phyloP scores from a whole-genome alignment of 1,140 invertebrate genomes.

The Lucilia cuprina region DNA sequence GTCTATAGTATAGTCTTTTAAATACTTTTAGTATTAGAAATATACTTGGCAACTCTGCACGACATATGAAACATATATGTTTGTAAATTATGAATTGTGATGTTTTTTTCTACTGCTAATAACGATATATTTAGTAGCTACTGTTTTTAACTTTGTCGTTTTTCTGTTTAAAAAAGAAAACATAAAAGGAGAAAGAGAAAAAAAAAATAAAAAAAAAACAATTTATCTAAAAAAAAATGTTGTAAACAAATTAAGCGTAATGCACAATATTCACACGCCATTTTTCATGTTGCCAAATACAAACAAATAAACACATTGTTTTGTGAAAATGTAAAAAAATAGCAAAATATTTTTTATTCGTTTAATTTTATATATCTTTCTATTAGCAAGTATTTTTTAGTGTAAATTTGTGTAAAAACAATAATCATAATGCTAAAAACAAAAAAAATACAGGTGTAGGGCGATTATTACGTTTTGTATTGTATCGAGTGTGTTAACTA shows the following conservation, averaged over 20 bases:
- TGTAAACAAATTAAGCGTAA: slow-evolving; percentile 9
- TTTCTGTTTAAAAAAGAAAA: neutral
- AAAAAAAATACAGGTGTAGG: neutral
- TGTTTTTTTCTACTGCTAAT: neutral
- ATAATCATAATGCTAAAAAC: no score
- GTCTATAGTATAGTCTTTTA: no score
- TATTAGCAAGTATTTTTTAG: neutral
- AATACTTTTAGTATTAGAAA: no score
- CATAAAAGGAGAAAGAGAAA: neutral
- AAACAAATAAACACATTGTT: neutral
- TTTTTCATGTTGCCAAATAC: slow-evolving; percentile 4
- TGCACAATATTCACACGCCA: slow-evolving; percentile 3
- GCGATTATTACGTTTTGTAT: neutral
- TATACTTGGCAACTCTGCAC: no score
- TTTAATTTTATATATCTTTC: neutral
- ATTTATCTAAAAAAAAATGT: neutral
- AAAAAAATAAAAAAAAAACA: neutral
- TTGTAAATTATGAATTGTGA: neutral
- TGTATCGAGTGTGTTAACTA: neutral
- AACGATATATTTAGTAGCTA: neutral
- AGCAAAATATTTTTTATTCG: neutral
- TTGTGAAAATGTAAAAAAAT: neutral
- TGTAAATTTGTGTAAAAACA: no score
- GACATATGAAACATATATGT: neutral
- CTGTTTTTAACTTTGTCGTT: neutral